Base-by-base conservation (phyloP, 2,888 invertebrate species). In the Balanococcus diminutus region DNA sequence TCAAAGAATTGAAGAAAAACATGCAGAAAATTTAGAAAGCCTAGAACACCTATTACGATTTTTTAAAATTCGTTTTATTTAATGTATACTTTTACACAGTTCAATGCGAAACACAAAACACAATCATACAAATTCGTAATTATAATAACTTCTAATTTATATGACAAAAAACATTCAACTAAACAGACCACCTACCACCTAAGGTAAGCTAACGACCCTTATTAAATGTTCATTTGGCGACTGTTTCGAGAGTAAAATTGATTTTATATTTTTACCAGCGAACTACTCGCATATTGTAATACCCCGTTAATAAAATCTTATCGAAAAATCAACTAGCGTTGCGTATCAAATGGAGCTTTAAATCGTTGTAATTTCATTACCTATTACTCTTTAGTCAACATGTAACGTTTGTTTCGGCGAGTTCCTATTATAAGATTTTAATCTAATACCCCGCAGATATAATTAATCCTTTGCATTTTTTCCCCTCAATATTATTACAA, bases 331-430 rank as follows among this genome's bases (percentile, higher is more conserved):
- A 36, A 32, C 75, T 8, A 79, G n/a, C 75, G 36, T 32, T 19
- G 36, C 75, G 75, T 79, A 79, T 79, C 36, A 28, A n/a, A 79
- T 79, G 36, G 32, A 79, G 36, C 14, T 32, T 36, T 79, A 79
- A 79, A 79, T 79, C 32, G 36, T 79, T 79, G 75, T 79, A 79
- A 79, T 79, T 79, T 79, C 75, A 79, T 79, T 79, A n/a, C n/a
- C n/a, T n/a, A 79, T 79, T 32, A 79, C 75, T 79, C 36, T 67
- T 67, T 67, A 28, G 28, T 67, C 67, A 67, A 67, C 32, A 79
- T 79, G 75, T 36, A 79, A 79, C 75, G 36, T 79, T 79, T n/a
- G 75, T 79, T 79, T 79, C 28, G 36, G 75, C 36, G 75, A 79
- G 75, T 36, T 19, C 32, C 36, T 28, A 8, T n/a, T 42, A 19